Conservation (phyloP, 2,113 vertebrate genomes). For the Nesogale talazaci region DNA sequence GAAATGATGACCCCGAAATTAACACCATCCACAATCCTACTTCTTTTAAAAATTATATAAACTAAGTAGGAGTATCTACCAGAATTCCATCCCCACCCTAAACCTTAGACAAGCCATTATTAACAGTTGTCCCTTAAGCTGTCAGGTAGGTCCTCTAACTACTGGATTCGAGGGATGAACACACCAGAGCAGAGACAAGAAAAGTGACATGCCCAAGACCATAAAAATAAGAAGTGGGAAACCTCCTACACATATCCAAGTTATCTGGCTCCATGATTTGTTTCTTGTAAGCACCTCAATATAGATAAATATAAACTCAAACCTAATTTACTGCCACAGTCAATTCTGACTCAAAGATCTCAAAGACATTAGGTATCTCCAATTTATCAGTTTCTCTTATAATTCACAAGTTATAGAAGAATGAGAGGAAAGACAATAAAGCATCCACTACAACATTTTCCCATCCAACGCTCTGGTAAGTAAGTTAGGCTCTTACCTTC, state of each 20-base stretch:
- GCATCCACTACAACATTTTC: not conserved
- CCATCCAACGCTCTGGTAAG: not conserved
- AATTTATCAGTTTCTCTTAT: not conserved
- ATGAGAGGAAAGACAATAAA: not conserved
- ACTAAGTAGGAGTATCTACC: not conserved
- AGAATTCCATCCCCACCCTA: not conserved
- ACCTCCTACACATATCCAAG: not conserved
- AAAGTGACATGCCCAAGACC: not conserved
- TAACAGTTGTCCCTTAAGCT: not conserved
- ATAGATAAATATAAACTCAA: no score
- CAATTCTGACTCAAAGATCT: no score
- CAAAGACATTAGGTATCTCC: not conserved
- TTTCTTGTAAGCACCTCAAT: no score
- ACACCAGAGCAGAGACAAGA: not conserved
- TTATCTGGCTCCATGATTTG: no score
- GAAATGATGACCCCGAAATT: not conserved
- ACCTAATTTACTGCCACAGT: no score
- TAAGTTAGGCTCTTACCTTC: not conserved
- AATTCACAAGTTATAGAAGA: not conserved
- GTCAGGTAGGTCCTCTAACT: not conserved
- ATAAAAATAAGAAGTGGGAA: not conserved
- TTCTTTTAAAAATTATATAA: slow-evolving; percentile 5
- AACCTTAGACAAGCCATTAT: not conserved
- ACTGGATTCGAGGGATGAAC: not conserved
- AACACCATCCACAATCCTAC: not conserved